A percentile compares a stretch with the other conserved stretches of the same genome.
Conservation (phyloP, 2,113 vertebrate species). For the Trogon melanurus region DNA sequence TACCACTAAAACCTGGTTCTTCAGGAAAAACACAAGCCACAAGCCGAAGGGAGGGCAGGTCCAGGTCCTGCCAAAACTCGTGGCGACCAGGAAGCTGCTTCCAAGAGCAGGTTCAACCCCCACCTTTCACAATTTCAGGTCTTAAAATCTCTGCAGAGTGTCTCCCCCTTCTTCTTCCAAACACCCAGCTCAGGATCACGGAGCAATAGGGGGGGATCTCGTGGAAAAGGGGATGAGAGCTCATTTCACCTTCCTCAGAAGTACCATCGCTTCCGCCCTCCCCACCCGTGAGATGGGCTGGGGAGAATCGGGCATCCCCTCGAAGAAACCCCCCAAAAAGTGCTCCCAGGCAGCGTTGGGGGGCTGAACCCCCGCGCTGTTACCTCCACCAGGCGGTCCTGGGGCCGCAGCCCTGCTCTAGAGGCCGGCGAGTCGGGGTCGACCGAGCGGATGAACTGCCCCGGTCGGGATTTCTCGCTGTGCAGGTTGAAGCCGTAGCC, state of each 20-base stretch:
- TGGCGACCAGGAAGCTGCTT: background rate
- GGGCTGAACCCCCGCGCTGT: accelerated
- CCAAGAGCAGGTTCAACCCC: background rate
- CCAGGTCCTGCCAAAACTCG: background rate
- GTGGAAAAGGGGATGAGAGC: background rate
- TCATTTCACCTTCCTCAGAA: accelerated
- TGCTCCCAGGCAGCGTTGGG: background rate
- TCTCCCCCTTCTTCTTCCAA: background rate
- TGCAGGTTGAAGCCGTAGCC: conserved; percentile 97
- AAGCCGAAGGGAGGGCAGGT: background rate
- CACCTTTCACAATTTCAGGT: background rate
- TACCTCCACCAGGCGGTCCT: conserved; percentile 93
- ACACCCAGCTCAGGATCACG: accelerated
- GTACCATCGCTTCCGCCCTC: background rate
- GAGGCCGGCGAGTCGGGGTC: conserved; percentile 85
- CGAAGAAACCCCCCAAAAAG: accelerated
- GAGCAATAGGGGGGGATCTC: accelerated
- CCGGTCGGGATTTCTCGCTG: conserved; percentile 84
- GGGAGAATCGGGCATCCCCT: background rate
- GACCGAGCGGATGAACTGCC: conserved; percentile 92
- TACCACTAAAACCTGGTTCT: background rate
- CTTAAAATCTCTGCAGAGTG: background rate
- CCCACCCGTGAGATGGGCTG: accelerated
- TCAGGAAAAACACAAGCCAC: background rate
- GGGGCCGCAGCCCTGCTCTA: conserved; percentile 81